Conservation (phyloP, 1,140 invertebrate genomes). For the Thalassaphorura encarpata region DNA sequence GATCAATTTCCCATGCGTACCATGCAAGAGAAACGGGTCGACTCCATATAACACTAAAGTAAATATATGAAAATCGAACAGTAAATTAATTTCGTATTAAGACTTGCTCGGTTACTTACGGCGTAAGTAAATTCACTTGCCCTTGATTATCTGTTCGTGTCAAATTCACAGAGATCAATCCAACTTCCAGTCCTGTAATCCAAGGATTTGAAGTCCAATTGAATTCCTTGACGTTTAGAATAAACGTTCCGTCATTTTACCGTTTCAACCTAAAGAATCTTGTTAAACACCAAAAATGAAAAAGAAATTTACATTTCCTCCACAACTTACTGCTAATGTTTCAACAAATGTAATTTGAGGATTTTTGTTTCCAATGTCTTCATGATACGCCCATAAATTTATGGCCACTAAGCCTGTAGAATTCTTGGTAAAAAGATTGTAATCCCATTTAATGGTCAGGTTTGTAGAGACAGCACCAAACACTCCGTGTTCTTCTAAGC, state of each 20-base stretch:
- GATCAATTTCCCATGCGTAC: conserved; percentile 89
- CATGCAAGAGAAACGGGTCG: conserved; percentile 79
- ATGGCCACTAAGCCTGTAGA: conserved; percentile 61
- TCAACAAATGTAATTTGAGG: conserved; percentile 55
- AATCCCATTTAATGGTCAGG: conserved; percentile 69
- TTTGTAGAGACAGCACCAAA: conserved; percentile 57
- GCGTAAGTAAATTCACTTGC: no score
- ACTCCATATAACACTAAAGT: conserved; percentile 67
- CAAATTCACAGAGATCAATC: conserved; percentile 81
- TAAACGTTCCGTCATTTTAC: conserved; percentile 56
- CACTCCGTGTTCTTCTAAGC: conserved; percentile 55
- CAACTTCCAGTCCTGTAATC: conserved; percentile 64
- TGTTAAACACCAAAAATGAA: conserved; percentile 45
- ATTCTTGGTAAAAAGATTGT: conserved; percentile 71
- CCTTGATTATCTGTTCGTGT: conserved; percentile 63
- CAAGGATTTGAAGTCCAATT: conserved; percentile 59
- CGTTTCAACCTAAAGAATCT: no score
- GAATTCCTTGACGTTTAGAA: conserved; percentile 51
- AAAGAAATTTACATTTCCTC: no score
- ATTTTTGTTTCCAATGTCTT: conserved; percentile 61
- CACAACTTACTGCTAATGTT: conserved; percentile 41
- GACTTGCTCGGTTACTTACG: no score
- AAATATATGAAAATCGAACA: not conserved
- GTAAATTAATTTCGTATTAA: no score
- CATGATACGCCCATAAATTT: conserved; percentile 75